These are phyloP conservation scores for Eristalis tenax DNA, from an alignment of 2,888 invertebrate species.

Conservation along the genomic window DNA sequence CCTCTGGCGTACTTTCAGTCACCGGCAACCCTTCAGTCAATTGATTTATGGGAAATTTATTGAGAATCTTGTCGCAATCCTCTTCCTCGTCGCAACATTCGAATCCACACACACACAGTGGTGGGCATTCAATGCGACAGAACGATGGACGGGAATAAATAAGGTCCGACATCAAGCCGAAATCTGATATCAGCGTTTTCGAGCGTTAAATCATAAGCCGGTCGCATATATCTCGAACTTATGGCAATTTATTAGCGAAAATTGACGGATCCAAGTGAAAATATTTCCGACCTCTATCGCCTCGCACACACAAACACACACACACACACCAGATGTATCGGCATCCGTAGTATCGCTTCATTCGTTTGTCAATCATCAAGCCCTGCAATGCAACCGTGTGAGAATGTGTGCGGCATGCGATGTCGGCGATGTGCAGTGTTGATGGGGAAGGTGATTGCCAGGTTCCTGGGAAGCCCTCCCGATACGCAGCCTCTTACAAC, in stretches of 20 bases:
- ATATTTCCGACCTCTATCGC: not conserved
- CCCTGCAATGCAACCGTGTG: not conserved
- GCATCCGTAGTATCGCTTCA: conserved; percentile 3
- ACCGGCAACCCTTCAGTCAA: conserved; percentile 13
- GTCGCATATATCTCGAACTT: conserved; percentile 66
- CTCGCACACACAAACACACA: not conserved
- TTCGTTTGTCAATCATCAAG: conserved; percentile 11
- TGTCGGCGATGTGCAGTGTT: conserved; percentile 2
- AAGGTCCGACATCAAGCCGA: conserved; percentile 57
- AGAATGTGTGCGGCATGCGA: not conserved
- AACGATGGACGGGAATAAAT: conserved; percentile 39
- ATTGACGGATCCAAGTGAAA: conserved; percentile 69
- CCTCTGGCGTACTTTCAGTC: conserved; percentile 32
- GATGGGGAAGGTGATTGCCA: conserved; percentile 58
- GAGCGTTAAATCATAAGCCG: conserved; percentile 68
- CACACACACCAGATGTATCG: not conserved
- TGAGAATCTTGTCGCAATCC: conserved; percentile 45
- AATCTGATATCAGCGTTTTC: conserved; percentile 65
- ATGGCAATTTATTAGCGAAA: conserved; percentile 70
- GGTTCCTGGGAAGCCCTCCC: conserved; percentile 55
- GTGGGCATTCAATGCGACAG: not conserved
- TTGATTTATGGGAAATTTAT: conserved; percentile 64
- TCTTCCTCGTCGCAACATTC: conserved; percentile 2
- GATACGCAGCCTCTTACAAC: conserved; percentile 67
- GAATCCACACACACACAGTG: not conserved